Percentiles rank a stretch among this genome's conserved stretches.
These are phyloP conservation scores for Brachyopa scutellaris DNA, from an alignment of 2,888 invertebrate species.

Conservation along the genomic window DNA sequence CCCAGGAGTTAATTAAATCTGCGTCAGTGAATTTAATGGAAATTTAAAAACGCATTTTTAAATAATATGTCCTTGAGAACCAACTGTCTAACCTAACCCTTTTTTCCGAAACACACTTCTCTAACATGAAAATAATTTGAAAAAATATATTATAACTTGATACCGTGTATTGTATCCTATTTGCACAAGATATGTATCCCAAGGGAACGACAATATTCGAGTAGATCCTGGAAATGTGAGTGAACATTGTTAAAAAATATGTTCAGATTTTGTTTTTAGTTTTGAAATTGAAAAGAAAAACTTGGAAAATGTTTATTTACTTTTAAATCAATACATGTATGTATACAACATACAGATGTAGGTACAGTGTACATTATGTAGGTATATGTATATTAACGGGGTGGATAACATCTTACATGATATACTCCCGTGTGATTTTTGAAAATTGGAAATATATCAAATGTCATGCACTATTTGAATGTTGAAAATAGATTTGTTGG, in stretches of 20 bases:
- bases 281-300: slow-evolving; percentile 32
- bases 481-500: no score
- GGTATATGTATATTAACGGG: no score
- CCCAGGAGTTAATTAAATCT: background rate
- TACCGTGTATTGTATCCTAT: slow-evolving; percentile 6
- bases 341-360: no score
- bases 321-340: no score
- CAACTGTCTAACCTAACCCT: slow-evolving; percentile 7
- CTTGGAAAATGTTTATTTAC: background rate
- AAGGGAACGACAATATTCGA: background rate
- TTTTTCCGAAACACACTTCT: background rate
- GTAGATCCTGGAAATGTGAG: background rate
- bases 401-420: no score
- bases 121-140: background rate
- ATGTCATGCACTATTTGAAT: no score
- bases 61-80: background rate
- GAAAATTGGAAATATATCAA: no score
- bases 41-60: background rate
- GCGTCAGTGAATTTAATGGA: background rate
- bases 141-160: slow-evolving; percentile 4
- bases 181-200: background rate
- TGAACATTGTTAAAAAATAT: background rate
- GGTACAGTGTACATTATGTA: no score
- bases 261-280: background rate
- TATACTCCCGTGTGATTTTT: no score